Evolutionary conservation across 92 coral and sea anemone genomes (phyloP), one percentile per base, ranked within the genome.

Genomic region (Montipora capitata): DNA sequence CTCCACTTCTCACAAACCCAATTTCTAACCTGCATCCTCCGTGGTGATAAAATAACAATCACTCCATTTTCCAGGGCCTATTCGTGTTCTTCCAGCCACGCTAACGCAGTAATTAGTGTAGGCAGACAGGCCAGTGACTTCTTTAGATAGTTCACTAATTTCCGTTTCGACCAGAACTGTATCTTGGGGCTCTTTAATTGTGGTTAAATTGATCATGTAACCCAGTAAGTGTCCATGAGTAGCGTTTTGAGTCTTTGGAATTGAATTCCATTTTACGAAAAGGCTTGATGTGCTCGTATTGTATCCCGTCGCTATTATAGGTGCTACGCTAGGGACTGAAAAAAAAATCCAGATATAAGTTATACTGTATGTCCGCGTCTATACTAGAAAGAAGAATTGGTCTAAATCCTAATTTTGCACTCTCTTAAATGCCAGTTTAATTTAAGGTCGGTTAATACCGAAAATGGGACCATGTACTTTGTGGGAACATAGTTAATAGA

Each of bases 11-110:
- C 52, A 48, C 52, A 3, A 48, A 5, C 10, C 7, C 52, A 2
- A 14, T 17, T 0, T 10, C 68, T 52, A 10, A 81, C 85, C 76
- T 68, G 56, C 77, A 27, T 81, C 85, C 40, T 81, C 88, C 15
- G 88, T 83, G 1, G 88, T 73, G 1, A 83, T 15, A 56, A 52
- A 63, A 7, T 13, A 17, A 49, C 88, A 83, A 54, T 64, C 54
- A 41, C 81, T 83, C 80, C 80, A 72, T n/a, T 83, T 83, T 75
- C 88, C 88, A 59, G 80, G 48, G 6, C 88, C 88, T 56, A 72
- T 72, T 44, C 88, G 68, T 3, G 88, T 83, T 35, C 72, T 64
- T 7, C 88, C 88, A 5, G 88, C 81, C 17, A 83, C 43, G 2
- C 88, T 80, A 72, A 72, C 70, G 35, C 88, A 83, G 49, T 83